Base-by-base conservation (phyloP, 1,140 invertebrate species). In the Phthorimaea operculella region DNA sequence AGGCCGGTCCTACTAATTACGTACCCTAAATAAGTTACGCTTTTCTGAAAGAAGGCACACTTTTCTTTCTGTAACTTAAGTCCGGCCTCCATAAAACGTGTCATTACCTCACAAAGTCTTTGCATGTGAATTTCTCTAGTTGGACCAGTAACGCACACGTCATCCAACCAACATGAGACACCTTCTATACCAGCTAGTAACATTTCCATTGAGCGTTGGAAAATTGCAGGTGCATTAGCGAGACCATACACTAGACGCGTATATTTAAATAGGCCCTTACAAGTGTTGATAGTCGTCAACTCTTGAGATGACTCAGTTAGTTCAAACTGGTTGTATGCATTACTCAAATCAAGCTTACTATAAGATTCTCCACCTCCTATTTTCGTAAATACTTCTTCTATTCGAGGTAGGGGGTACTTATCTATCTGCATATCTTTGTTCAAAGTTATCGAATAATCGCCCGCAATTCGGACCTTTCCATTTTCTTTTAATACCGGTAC, bases 391-490 rank as follows among this genome's bases (percentile, higher is more conserved):
- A 47, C 45, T 47, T 47, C 45, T 47, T 47, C 45, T 14, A 47
- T 16, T n/a, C 45, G 45, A 14, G 45, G 45, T 15, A 47, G 11
- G 4, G 45, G 45, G 17, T 47, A 47, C 16, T 47, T 47, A 14
- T 47, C 45, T n/a, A 47, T 47, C 15, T 47, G 11, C 15, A 47
- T 14, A 47, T 47, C 45, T 47, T 47, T 47, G 15, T 47, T 47
- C 16, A 47, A 47, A 16, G 45, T 47, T 3, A 47, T 47, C 16
- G 45, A 47, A 47, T 8, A 47, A 47, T 47, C 45, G 8, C 45
- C 45, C 45, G 45, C 45, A 10, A 47, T 47, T 18, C 16, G 11
- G 2, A 47, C 45, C 4, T 15, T 47, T 11, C 45, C 45, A 47
- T 47, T 18, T 9, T 18, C 45, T 16, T 47, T 47, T 15, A 47